phyloP scores from a whole-genome alignment of 2,888 invertebrate genomes.

The Volucella bombylans region DNA sequence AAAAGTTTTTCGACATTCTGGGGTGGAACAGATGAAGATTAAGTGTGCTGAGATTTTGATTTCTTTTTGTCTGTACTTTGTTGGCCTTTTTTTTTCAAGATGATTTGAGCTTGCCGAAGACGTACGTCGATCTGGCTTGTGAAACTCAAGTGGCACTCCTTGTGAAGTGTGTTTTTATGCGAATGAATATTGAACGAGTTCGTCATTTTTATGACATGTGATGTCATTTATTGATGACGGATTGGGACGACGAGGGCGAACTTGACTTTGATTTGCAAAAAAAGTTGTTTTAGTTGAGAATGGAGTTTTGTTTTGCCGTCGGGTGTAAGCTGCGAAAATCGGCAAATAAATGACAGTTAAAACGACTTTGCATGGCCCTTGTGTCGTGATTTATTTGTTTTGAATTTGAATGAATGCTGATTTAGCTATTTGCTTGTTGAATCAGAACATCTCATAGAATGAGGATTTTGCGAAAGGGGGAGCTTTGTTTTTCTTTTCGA shows the following conservation, averaged over 20 bases:
- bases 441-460: no score
- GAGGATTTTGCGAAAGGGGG: no score
- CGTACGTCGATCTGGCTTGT: background rate
- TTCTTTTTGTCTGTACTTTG: background rate
- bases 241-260: constrained; percentile 7
- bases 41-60: constrained; percentile 38
- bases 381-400: background rate
- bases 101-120: constrained; percentile 19
- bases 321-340: background rate
- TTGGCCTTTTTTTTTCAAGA: constrained; percentile 8
- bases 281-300: constrained; percentile 15
- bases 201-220: background rate
- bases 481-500: no score
- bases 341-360: no score
- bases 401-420: background rate
- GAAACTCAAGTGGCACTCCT: constrained; percentile 2
- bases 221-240: constrained; percentile 33
- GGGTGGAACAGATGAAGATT: constrained; percentile 53
- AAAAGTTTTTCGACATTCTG: constrained; percentile 53
- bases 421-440: no score
- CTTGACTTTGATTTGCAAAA: constrained; percentile 1
- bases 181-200: constrained; percentile 18
- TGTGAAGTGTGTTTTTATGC: constrained; percentile 6
- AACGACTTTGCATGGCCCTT: background rate
- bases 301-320: constrained; percentile 5